A percentile compares a stretch with the other conserved stretches of the same genome.
phyloP scores from a whole-genome alignment of 2,888 invertebrate species.

The Dysmachus trigonus region DNA sequence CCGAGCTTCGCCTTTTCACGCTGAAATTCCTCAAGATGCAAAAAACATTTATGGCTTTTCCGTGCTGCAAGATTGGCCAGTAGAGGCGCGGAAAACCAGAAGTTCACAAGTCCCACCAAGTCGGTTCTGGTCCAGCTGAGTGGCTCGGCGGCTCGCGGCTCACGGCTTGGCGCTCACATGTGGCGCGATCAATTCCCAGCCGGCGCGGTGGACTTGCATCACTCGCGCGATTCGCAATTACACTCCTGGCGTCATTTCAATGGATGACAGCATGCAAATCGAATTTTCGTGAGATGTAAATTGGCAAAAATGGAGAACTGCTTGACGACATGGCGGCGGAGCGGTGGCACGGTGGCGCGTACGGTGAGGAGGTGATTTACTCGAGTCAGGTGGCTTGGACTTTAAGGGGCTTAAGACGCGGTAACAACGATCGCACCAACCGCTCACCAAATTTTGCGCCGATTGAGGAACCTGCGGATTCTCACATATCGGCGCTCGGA shows the following conservation, averaged over 20 bases:
- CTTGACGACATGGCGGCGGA: background rate
- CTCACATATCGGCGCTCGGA: background rate
- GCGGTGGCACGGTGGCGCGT: too few species aligned
- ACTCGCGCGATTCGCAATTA: background rate
- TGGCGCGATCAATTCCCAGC: background rate
- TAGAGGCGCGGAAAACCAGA: background rate
- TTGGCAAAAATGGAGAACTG: background rate
- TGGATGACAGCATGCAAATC: slow-evolving; percentile 24
- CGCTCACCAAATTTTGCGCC: background rate
- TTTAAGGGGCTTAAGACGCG: background rate
- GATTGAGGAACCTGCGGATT: background rate
- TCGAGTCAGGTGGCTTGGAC: background rate
- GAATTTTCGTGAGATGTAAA: slow-evolving; percentile 35
- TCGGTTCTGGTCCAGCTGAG: background rate
- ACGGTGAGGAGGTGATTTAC: background rate
- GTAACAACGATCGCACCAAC: background rate
- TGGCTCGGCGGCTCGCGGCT: background rate
- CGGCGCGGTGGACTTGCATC: background rate
- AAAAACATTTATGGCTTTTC: background rate
- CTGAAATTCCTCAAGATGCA: background rate
- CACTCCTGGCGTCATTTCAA: slow-evolving; percentile 15
- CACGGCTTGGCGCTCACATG: background rate
- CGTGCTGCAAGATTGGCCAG: background rate
- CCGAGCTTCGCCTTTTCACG: background rate
- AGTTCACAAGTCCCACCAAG: background rate